Base-by-base conservation (phyloP, 2,797 vertebrate species). In the Tarsius wallacei region DNA sequence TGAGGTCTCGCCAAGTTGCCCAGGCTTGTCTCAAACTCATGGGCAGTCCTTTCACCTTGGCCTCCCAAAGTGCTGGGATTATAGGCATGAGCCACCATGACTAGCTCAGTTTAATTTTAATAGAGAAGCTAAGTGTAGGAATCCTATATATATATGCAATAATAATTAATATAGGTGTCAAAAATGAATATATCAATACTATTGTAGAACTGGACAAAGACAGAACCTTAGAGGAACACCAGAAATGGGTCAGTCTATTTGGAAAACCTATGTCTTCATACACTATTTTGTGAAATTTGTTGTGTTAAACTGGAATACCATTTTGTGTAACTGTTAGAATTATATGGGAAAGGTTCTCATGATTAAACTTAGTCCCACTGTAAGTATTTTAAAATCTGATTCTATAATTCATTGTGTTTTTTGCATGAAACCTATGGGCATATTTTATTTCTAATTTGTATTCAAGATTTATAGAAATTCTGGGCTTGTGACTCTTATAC, bases 281-380 rank as follows among this genome's bases (percentile, higher is more conserved):
- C 0, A 21, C 1, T 80, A 11, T 71, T 96, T 86, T 57, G 11
- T 81, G 88, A 90, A 17, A 31, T 92, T 19, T 55, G 1, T 42
- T 64, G 11, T 16, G 5, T 76, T 73, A 42, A 82, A 68, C 11
- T 42, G 76, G 33, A 5, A 7, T 73, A 11, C 24, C 2, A 1
- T 74, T 95, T 90, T 94, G 14, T 84, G 13, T 92, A 49, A 64
- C n/a, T 92, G 66, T n/a, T 90, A 42, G 47, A 57, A 13, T 90
- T 95, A 42, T 3, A 21, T 53, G 59, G 59, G 76, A 64, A 87
- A 64, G 22, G 55, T 36, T 70, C 49, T 64, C 15, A 12, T 33
- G 51, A 42, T 82, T 42, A 84, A 89, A 64, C 24, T 73, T 78
- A n/a, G 24, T 81, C 17, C 49, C 26, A 24, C 3, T 68, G 3